A percentile compares a stretch with the other conserved stretches of the same genome.
These are phyloP conservation scores for Hemiprocne comata DNA, from an alignment of 2,113 vertebrate genomes.

Conservation along the genomic window DNA sequence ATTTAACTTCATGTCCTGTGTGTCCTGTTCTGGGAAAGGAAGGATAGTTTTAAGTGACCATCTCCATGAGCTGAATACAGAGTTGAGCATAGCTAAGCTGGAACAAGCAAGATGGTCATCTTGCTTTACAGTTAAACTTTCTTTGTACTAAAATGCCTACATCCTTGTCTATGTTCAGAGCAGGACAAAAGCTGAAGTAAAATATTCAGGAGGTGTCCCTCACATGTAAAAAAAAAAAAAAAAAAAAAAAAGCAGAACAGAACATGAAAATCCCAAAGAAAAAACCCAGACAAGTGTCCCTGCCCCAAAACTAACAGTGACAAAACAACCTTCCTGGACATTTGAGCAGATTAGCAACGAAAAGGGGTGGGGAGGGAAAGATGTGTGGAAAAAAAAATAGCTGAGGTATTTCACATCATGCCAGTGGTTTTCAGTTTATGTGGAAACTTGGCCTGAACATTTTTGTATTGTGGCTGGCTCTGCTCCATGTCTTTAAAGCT, in stretches of 20 bases:
- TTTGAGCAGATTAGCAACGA: neutral
- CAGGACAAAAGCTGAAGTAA: neutral
- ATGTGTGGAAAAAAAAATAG: neutral
- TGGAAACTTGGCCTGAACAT: neutral
- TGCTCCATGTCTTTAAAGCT: neutral
- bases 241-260: too few species aligned
- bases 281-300: accelerated
- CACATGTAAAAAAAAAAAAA: neutral
- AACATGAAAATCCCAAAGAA: accelerated
- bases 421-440: neutral
- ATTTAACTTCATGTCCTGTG: neutral
- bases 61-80: neutral
- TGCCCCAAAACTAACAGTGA: accelerated
- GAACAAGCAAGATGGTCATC: neutral
- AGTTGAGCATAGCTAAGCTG: neutral
- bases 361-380: accelerated
- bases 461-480: neutral
- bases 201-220: neutral
- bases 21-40: neutral
- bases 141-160: neutral
- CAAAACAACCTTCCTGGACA: neutral
- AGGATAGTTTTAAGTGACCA: neutral
- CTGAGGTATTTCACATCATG: neutral
- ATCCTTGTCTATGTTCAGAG: neutral
- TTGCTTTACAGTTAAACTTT: neutral